Percentiles rank a stretch among this genome's conserved stretches.
Conservation (phyloP, 2,888 invertebrate species). For the Plagodis dolabraria region DNA sequence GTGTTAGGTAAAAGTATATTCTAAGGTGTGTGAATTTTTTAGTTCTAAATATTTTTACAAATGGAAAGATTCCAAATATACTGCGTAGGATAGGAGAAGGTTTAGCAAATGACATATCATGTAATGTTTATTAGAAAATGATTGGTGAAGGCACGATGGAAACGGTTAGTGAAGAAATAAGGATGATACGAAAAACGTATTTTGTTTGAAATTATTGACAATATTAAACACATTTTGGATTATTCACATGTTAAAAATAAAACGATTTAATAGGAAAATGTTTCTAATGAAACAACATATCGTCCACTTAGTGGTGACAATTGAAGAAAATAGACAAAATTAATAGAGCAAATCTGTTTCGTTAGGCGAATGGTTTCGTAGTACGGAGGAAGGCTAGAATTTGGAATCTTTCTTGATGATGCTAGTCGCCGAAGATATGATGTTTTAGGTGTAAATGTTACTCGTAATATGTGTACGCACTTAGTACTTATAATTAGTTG, state of each 20-base stretch:
- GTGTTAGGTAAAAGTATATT: slow-evolving; percentile 68
- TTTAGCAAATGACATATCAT: slow-evolving; percentile 83
- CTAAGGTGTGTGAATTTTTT: slow-evolving; percentile 80
- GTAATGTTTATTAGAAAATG: slow-evolving; percentile 68
- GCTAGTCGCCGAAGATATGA: slow-evolving; percentile 76
- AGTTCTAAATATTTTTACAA: slow-evolving; percentile 73
- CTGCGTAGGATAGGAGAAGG: slow-evolving; percentile 60
- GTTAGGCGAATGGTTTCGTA: slow-evolving; percentile 34
- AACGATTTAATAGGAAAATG: slow-evolving; percentile 81
- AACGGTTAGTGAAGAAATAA: slow-evolving; percentile 73
- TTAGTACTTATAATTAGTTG: slow-evolving; percentile 70
- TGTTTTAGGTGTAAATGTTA: slow-evolving; percentile 80
- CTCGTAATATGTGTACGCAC: slow-evolving; percentile 74
- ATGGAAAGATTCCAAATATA: slow-evolving; percentile 83
- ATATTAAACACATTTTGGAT: slow-evolving; percentile 69
- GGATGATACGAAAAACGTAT: slow-evolving; percentile 56
- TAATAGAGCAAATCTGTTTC: slow-evolving; percentile 38
- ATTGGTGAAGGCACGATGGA: slow-evolving; percentile 8
- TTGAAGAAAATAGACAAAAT: slow-evolving; percentile 58
- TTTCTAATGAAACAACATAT: slow-evolving; percentile 75
- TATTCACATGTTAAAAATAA: slow-evolving; percentile 74
- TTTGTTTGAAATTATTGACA: slow-evolving; percentile 74
- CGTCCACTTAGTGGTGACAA: slow-evolving; percentile 79
- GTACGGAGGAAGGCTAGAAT: slow-evolving; percentile 48
- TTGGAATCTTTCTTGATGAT: slow-evolving; percentile 83